These are phyloP conservation scores for Callipepla californica DNA, from an alignment of 2,113 vertebrate genomes.

Conservation along the genomic window DNA sequence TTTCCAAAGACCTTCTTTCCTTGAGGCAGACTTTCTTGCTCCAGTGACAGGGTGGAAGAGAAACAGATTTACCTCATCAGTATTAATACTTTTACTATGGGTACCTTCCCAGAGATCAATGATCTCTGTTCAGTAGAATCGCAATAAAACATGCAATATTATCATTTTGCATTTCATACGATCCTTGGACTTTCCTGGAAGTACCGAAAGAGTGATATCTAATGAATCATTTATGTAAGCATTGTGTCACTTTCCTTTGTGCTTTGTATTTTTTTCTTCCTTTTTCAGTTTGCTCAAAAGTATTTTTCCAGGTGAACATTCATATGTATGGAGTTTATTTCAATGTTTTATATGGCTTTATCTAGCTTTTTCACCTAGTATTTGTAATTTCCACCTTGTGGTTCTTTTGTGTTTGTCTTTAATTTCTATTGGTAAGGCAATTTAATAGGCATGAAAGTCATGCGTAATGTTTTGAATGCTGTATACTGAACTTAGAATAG, in stretches of 20 bases:
- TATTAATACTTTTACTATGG: background rate
- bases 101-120: background rate
- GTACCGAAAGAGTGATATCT: background rate
- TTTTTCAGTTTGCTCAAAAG: background rate
- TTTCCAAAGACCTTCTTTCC: constrained; percentile 15
- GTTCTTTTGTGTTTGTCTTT: background rate
- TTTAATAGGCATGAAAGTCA: background rate
- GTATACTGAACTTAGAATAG: background rate
- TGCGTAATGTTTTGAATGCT: background rate
- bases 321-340: background rate
- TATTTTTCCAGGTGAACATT: background rate
- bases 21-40: background rate
- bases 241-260: background rate
- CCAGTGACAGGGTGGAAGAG: background rate
- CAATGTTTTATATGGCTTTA: background rate
- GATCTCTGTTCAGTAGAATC: background rate
- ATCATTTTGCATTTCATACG: background rate
- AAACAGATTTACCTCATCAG: background rate
- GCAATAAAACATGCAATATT: background rate
- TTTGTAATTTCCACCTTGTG: background rate
- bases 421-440: background rate
- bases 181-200: background rate
- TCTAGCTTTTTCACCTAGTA: background rate
- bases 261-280: background rate
- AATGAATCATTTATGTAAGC: background rate